A percentile compares a stretch with the other conserved stretches of the same genome.
phyloP scores from a whole-genome alignment of 2,113 vertebrate genomes.

The Regulus satrapa region DNA sequence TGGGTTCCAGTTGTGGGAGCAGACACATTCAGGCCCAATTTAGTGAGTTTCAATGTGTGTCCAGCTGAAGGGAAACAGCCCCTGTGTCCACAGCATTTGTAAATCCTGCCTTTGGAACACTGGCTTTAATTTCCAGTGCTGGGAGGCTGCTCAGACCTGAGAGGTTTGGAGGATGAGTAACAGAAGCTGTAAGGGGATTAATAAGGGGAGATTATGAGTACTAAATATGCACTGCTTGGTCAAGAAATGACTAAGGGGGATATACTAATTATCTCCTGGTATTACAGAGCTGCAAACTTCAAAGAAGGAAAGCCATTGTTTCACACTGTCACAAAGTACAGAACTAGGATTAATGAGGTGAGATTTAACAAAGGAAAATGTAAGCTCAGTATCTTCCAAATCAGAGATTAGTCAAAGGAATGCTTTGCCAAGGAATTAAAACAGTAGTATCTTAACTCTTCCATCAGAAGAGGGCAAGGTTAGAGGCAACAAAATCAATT shows the following conservation, averaged over 20 bases:
- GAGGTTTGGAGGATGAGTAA: not conserved
- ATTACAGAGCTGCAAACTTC: not conserved
- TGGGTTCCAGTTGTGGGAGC: not conserved
- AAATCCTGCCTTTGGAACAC: not conserved
- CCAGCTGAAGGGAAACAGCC: not conserved
- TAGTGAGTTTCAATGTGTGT: not conserved
- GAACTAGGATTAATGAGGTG: conserved; percentile 8
- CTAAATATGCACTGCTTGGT: conserved; percentile 5
- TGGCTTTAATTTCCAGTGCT: not conserved
- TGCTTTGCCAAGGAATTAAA: not conserved
- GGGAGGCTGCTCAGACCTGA: not conserved
- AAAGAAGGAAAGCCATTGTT: conserved; percentile 21
- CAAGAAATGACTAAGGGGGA: not conserved
- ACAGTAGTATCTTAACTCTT: not conserved
- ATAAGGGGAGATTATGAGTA: not conserved
- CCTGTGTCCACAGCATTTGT: not conserved
- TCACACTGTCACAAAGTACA: not conserved
- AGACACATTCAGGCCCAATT: not conserved
- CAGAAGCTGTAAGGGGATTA: not conserved
- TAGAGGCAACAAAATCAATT: not conserved
- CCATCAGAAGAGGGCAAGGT: not conserved
- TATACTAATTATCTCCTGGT: conserved; percentile 4
- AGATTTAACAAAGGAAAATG: not conserved
- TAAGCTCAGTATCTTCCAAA: not conserved
- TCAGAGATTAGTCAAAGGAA: conserved; percentile 7